These are phyloP conservation scores for Thaumetopoea pityocampa DNA, from an alignment of 1,140 invertebrate species.

Conservation along the genomic window DNA sequence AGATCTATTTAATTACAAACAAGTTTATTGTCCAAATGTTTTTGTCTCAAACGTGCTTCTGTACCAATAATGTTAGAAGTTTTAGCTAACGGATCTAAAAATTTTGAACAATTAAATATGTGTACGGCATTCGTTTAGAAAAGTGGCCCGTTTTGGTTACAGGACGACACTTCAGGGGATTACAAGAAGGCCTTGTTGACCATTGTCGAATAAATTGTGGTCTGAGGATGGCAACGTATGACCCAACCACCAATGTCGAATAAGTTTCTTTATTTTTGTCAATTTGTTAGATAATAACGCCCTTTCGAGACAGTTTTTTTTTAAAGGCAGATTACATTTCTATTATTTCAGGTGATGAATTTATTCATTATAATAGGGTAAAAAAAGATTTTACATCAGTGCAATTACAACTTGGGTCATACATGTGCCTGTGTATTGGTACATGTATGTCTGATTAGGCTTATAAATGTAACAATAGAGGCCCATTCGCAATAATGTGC, in stretches of 20 bases:
- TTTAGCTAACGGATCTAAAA: conserved; percentile 9
- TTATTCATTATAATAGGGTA: too few relatives aligned
- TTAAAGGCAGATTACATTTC: too few relatives aligned
- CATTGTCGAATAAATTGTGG: conserved; percentile 82
- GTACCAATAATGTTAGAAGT: too few relatives aligned
- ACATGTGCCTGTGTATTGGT: too few relatives aligned
- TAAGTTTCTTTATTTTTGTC: conserved; percentile 50
- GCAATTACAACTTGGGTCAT: too few relatives aligned
- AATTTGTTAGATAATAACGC: conserved; percentile 62
- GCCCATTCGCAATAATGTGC: too few relatives aligned
- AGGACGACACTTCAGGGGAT: conserved; percentile 94
- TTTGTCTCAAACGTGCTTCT: conserved; percentile 13
- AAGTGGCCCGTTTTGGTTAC: conserved; percentile 74
- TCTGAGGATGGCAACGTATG: conserved; percentile 39
- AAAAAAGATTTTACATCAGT: too few relatives aligned
- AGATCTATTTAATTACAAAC: conserved; percentile 45
- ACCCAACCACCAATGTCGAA: conserved; percentile 36
- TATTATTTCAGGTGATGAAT: too few relatives aligned
- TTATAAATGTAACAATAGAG: too few relatives aligned
- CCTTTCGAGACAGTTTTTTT: too few relatives aligned
- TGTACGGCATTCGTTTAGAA: conserved; percentile 36
- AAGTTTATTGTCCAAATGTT: too few relatives aligned
- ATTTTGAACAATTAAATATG: conserved; percentile 3
- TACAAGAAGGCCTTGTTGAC: conserved; percentile 92
- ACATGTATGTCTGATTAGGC: too few relatives aligned